Percentiles rank a stretch among this genome's conserved stretches.
phyloP scores from a whole-genome alignment of 2,888 invertebrate species.

The Junonia oenone region DNA sequence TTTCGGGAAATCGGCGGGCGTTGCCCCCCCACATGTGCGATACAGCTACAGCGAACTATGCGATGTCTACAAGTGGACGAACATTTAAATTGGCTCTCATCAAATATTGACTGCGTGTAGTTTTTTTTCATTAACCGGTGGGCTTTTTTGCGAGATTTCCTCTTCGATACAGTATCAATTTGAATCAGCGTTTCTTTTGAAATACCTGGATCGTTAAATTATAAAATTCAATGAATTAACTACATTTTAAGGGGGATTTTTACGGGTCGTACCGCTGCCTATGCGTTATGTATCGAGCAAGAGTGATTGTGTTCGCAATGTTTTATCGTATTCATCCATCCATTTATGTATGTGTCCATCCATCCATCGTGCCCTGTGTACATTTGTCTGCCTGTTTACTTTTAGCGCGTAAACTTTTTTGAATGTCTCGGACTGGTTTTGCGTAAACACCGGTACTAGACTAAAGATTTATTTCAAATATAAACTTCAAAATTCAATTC shows the following conservation, averaged over 20 bases:
- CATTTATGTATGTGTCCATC: conserved; percentile 13
- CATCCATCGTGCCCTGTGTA: conserved; percentile 18
- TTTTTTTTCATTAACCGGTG: conserved; percentile 72
- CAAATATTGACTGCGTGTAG: conserved; percentile 78
- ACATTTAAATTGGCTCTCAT: conserved; percentile 79
- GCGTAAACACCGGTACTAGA: neutral
- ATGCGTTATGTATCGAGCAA: conserved; percentile 11
- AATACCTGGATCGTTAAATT: conserved; percentile 31
- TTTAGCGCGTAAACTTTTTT: conserved; percentile 13
- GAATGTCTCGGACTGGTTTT: neutral
- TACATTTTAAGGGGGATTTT: conserved; percentile 19
- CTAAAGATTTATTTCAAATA: neutral
- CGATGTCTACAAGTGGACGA: conserved; percentile 79
- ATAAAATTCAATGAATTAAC: conserved; percentile 27
- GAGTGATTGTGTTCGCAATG: conserved; percentile 13
- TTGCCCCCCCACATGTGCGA: conserved; percentile 50
- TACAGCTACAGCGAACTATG: conserved; percentile 62
- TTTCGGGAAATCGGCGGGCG: conserved; percentile 65
- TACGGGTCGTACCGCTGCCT: conserved; percentile 2
- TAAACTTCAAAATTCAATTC: neutral
- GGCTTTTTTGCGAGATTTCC: conserved; percentile 58
- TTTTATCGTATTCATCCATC: conserved; percentile 20
- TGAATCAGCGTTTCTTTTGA: conserved; percentile 56
- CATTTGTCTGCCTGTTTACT: conserved; percentile 21
- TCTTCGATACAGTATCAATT: conserved; percentile 52